Evolutionary conservation across 2,888 invertebrate species (phyloP).

Genomic region (Acrobasis suavella): DNA sequence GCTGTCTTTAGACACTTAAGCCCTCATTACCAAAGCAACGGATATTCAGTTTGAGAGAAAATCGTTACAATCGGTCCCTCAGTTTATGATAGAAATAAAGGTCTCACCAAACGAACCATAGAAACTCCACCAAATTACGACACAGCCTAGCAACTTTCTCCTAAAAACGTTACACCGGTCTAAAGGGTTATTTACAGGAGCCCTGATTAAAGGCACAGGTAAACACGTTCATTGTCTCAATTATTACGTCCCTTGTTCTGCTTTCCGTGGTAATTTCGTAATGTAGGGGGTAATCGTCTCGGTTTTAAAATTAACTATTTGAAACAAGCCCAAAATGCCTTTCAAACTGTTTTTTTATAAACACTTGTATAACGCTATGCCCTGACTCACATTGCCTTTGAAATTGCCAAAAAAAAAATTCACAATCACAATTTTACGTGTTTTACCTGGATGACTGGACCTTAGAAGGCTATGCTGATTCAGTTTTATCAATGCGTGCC

Average conservation of each 20-base stretch:
- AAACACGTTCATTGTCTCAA: slow-evolving; percentile 21
- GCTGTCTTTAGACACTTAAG: not conserved
- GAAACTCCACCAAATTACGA: not conserved
- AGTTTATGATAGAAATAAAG: not conserved
- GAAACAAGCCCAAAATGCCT: not conserved
- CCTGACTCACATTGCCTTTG: no score
- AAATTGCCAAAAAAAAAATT: no score
- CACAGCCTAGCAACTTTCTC: not conserved
- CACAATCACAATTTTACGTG: no score
- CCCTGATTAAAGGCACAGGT: slow-evolving; percentile 22
- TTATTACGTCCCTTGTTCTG: slow-evolving; percentile 17
- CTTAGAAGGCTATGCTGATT: no score
- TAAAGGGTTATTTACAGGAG: slow-evolving; percentile 24
- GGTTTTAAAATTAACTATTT: not conserved
- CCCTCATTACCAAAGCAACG: no score
- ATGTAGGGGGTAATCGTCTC: not conserved
- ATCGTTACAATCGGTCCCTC: not conserved
- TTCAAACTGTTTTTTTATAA: no score
- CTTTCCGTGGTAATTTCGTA: slow-evolving; percentile 4
- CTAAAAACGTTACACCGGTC: slow-evolving; percentile 22
- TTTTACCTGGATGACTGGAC: no score
- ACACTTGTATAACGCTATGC: no score
- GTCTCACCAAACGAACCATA: not conserved
- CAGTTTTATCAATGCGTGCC: no score
- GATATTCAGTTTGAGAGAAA: no score